Conservation (phyloP, 2,888 invertebrate species). For the Chrysotoxum bicinctum region DNA sequence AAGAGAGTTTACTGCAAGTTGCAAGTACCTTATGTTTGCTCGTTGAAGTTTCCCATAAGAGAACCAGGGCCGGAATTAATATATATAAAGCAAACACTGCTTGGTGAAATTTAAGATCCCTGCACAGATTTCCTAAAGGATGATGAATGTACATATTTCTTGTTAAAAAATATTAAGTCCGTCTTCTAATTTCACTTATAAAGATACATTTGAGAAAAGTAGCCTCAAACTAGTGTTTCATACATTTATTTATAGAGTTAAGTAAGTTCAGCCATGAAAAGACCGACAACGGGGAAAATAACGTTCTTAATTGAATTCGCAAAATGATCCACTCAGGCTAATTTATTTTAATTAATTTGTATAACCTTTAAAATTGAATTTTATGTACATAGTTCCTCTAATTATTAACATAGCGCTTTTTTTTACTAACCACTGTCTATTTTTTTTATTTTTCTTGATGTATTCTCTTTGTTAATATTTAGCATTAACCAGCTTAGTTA, state of each 20-base stretch:
- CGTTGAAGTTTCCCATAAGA: not conserved
- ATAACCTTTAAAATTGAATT: not conserved
- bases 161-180: not conserved
- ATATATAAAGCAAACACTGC: not conserved
- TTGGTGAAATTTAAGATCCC: not conserved
- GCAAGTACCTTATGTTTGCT: not conserved
- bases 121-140: not conserved
- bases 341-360: slow-evolving; percentile 9
- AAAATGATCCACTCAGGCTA: not conserved
- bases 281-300: not conserved
- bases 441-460: not conserved
- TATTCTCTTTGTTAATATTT: not conserved
- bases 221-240: not conserved
- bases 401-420: slow-evolving; percentile 61
- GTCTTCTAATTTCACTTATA: not conserved
- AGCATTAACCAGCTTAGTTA: slow-evolving; percentile 62
- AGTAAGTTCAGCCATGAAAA: not conserved
- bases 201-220: not conserved
- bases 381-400: slow-evolving; percentile 23
- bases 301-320: not conserved
- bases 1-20: slow-evolving; percentile 7
- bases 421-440: slow-evolving; percentile 34
- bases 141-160: not conserved
- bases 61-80: not conserved
- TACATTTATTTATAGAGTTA: not conserved